These are phyloP conservation scores for Luperina nickerlii DNA, from an alignment of 2,888 invertebrate species.

Conservation along the genomic window DNA sequence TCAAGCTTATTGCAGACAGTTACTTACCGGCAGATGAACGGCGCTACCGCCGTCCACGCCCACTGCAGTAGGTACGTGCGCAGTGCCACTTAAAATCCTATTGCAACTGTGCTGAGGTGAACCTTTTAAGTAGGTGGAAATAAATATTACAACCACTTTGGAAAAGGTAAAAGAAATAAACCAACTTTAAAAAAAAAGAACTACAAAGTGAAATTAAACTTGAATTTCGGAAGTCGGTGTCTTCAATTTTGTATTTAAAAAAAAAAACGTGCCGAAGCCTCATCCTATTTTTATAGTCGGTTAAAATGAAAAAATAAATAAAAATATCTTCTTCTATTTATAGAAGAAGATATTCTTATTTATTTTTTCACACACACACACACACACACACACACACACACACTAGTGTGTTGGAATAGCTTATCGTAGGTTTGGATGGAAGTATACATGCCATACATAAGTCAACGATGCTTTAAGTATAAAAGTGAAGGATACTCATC, in stretches of 20 bases:
- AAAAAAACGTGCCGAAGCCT: background rate
- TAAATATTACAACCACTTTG: slow-evolving; percentile 6
- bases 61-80: slow-evolving; percentile 54
- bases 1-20: slow-evolving; percentile 72
- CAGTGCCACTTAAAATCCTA: slow-evolving; percentile 38
- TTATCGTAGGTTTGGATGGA: background rate
- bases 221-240: background rate
- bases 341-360: no score
- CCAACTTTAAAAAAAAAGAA: background rate
- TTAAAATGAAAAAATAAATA: background rate
- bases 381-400: no score
- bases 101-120: slow-evolving; percentile 37
- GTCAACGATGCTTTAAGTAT: background rate
- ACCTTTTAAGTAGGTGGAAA: slow-evolving; percentile 26
- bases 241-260: background rate
- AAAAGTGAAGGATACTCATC: background rate
- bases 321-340: background rate
- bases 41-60: slow-evolving; percentile 76
- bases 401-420: background rate
- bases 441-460: background rate
- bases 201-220: background rate
- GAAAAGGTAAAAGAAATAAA: background rate
- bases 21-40: slow-evolving; percentile 80
- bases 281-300: background rate
- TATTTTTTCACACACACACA: no score